Evolutionary conservation across 2,888 invertebrate genomes (phyloP).

Genomic region (Deroplatys truncata): DNA sequence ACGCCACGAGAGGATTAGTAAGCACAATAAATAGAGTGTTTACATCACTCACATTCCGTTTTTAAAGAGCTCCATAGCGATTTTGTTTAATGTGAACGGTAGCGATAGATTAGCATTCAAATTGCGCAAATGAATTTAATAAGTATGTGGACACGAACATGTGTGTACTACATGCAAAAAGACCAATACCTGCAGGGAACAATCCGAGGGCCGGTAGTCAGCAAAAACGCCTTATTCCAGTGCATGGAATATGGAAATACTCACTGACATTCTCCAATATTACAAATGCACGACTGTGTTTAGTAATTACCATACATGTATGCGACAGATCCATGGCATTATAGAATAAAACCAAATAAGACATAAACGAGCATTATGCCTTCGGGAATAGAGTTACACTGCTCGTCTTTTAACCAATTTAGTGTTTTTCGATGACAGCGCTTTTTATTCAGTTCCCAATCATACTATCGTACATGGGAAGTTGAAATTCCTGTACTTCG

Average conservation of each 20-base stretch:
- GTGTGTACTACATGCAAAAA: neutral
- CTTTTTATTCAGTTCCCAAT: too few relatives aligned
- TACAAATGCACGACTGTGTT: neutral
- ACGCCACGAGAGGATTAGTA: neutral
- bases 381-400: too few relatives aligned
- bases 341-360: too few relatives aligned
- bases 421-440: too few relatives aligned
- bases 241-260: neutral
- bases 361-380: too few relatives aligned
- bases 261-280: neutral
- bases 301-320: too few relatives aligned
- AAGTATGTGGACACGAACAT: neutral
- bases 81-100: neutral
- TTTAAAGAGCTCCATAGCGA: neutral
- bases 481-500: too few relatives aligned
- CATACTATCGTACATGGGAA: too few relatives aligned
- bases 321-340: too few relatives aligned
- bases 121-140: neutral
- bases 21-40: neutral
- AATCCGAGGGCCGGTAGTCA: neutral
- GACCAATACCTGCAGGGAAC: neutral
- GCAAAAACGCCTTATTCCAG: neutral
- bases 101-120: too few relatives aligned
- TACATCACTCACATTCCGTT: neutral
- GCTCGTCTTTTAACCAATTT: too few relatives aligned